phyloP scores from a whole-genome alignment of 2,113 vertebrate species.

The Spea bombifrons region DNA sequence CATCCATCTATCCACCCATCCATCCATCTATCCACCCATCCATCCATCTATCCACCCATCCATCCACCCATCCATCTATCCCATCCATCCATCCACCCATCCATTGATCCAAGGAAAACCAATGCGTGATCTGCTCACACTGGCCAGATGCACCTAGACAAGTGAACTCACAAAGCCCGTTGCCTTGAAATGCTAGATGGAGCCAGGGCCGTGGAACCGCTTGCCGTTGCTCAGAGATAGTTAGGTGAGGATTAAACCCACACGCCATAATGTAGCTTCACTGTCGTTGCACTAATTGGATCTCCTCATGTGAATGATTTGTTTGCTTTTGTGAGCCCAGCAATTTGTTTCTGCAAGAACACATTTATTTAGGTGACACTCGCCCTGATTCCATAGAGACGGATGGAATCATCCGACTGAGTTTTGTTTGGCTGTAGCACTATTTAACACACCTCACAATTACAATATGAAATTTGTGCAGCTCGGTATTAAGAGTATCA shows the following conservation, averaged over 20 bases:
- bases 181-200: conserved; percentile 12
- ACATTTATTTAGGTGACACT: conserved; percentile 29
- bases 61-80: too few relatives aligned
- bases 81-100: too few relatives aligned
- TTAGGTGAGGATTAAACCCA: conserved; percentile 50
- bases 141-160: background rate
- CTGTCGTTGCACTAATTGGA: conserved; percentile 58
- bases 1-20: too few relatives aligned
- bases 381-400: conserved; percentile 7
- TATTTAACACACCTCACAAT: too few relatives aligned
- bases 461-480: too few relatives aligned
- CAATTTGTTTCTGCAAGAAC: conserved; percentile 28
- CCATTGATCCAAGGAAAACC: background rate
- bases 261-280: conserved; percentile 55
- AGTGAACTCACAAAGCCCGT: background rate
- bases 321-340: conserved; percentile 28
- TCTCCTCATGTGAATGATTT: conserved; percentile 36
- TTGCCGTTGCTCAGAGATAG: conserved; percentile 58
- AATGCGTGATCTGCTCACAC: background rate
- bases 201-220: conserved; percentile 29
- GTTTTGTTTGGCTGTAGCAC: conserved; percentile 1
- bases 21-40: too few relatives aligned
- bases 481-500: too few relatives aligned
- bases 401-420: background rate
- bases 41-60: too few relatives aligned